phyloP scores from a whole-genome alignment of 2,113 vertebrate species.

The Gasterosteus nipponicus region DNA sequence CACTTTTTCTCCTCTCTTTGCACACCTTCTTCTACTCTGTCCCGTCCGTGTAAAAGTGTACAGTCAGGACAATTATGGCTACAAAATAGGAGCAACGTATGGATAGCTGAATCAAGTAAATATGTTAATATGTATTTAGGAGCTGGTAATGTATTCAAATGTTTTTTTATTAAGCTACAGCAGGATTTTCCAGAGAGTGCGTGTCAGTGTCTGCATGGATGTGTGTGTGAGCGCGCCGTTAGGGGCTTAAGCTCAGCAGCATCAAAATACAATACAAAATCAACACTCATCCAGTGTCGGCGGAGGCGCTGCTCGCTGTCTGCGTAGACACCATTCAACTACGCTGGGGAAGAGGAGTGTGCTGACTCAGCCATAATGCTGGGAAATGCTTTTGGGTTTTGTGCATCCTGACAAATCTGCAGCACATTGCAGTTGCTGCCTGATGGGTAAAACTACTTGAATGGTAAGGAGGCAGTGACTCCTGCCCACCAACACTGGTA shows the following conservation, averaged over 20 bases:
- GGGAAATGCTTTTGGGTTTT: constrained; percentile 25
- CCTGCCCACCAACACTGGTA: not conserved
- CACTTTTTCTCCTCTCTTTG: not conserved
- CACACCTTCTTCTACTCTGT: not conserved
- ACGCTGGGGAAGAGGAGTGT: constrained; percentile 20
- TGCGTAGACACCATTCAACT: constrained; percentile 10
- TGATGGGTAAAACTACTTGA: constrained; percentile 20
- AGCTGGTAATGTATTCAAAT: constrained; percentile 22
- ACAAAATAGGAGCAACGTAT: constrained; percentile 63
- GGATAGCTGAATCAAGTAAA: constrained; percentile 61
- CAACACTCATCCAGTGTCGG: constrained; percentile 18
- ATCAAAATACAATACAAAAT: constrained; percentile 29
- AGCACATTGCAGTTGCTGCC: constrained; percentile 23
- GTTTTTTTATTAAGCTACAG: constrained; percentile 31
- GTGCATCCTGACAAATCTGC: constrained; percentile 24
- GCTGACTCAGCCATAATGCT: constrained; percentile 32
- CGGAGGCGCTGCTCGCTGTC: constrained; percentile 8
- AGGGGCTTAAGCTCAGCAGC: constrained; percentile 33
- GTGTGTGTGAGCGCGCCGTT: constrained; percentile 9
- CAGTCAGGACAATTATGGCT: not conserved
- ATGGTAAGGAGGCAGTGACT: constrained; percentile 8
- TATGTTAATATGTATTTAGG: constrained; percentile 24
- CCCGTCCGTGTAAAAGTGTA: not conserved
- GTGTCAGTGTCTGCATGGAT: not conserved
- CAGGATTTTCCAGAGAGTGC: constrained; percentile 13